These are phyloP conservation scores for Acanthosepion lycidas DNA, from an alignment of 2,888 invertebrate genomes.

Conservation along the genomic window DNA sequence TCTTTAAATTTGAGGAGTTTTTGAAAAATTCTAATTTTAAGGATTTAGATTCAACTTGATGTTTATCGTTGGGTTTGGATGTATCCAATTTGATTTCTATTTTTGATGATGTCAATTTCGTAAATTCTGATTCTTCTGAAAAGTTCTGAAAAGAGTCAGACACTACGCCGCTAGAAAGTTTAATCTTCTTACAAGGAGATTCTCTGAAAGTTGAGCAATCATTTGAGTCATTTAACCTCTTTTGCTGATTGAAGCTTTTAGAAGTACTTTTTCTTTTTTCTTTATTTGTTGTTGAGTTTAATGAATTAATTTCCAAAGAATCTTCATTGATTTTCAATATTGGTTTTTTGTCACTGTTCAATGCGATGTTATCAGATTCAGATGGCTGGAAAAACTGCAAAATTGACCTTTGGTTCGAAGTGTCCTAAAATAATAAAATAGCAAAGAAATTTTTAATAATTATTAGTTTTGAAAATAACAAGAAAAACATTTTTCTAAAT, in stretches of 20 bases:
- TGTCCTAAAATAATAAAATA: slow-evolving; percentile 56
- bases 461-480: no score
- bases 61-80: neutral
- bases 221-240: neutral
- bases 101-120: neutral
- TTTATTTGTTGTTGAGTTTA: neutral
- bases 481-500: no score
- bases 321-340: neutral
- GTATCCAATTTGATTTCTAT: neutral
- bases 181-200: neutral
- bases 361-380: neutral
- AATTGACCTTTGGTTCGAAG: slow-evolving; percentile 64
- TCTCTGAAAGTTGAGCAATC: neutral
- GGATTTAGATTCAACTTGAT: neutral
- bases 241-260: neutral
- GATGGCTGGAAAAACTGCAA: slow-evolving; percentile 62
- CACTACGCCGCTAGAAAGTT: neutral
- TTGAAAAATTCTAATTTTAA: neutral
- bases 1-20: neutral
- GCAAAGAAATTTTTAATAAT: neutral
- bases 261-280: neutral
- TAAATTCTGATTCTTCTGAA: neutral
- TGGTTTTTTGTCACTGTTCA: neutral
- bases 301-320: neutral
- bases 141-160: neutral